Conservation (phyloP, 2,113 vertebrate species). For the Rafetus swinhoei region DNA sequence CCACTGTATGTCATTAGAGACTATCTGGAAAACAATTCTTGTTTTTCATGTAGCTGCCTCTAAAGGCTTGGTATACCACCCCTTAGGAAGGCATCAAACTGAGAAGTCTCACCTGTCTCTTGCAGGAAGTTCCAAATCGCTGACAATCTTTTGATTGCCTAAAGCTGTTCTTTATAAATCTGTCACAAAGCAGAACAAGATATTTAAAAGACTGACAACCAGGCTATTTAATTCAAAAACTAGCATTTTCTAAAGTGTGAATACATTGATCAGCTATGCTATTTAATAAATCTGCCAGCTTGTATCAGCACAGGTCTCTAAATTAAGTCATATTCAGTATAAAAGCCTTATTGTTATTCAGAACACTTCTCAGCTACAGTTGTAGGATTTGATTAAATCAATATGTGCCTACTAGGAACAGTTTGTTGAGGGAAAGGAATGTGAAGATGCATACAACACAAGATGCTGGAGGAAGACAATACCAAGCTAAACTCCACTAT, state of each 20-base stretch:
- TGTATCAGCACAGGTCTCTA: slow-evolving; percentile 67
- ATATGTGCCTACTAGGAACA: slow-evolving; percentile 59
- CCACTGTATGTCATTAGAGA: not conserved
- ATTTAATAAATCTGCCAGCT: slow-evolving; percentile 73
- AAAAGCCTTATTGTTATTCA: slow-evolving; percentile 76
- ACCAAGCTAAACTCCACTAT: not conserved
- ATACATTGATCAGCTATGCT: slow-evolving; percentile 57
- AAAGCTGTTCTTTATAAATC: slow-evolving; percentile 36
- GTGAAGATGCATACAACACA: slow-evolving; percentile 38
- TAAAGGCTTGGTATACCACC: not conserved
- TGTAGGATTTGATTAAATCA: slow-evolving; percentile 77
- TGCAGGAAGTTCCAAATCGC: not conserved
- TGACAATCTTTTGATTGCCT: slow-evolving; percentile 28
- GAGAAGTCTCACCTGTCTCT: not conserved
- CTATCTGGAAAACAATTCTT: not conserved
- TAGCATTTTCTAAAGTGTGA: slow-evolving; percentile 42
- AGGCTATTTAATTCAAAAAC: slow-evolving; percentile 29
- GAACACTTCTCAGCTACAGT: slow-evolving; percentile 50
- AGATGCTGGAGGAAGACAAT: slow-evolving; percentile 39
- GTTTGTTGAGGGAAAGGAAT: slow-evolving; percentile 56
- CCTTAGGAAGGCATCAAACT: not conserved
- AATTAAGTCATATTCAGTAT: slow-evolving; percentile 65
- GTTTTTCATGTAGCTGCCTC: not conserved
- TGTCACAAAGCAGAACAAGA: slow-evolving; percentile 31
- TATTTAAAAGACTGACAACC: slow-evolving; percentile 48